Conservation (phyloP, 2,113 vertebrate species). For the Struthidea cinerea region DNA sequence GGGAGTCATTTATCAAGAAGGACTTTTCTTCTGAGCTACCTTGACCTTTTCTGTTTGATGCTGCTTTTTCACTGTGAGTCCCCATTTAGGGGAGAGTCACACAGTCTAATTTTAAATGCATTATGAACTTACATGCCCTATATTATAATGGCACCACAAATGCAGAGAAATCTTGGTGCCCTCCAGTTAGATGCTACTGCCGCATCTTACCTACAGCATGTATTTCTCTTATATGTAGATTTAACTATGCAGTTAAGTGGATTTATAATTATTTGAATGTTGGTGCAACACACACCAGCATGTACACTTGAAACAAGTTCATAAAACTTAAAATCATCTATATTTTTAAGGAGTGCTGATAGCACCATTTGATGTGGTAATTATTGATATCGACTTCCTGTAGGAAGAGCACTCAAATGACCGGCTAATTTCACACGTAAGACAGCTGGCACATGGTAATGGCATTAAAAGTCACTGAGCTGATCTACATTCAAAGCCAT, state of each 20-base stretch:
- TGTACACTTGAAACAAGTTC: neutral
- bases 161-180: neutral
- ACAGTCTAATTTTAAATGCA: neutral
- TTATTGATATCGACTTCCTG: conserved; percentile 15
- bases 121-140: neutral
- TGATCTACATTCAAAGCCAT: conserved; percentile 53
- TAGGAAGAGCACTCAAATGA: neutral
- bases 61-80: neutral
- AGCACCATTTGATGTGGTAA: neutral
- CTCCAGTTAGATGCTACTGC: neutral
- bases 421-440: conserved; percentile 14
- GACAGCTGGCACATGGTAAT: conserved; percentile 39
- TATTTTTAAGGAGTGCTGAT: neutral
- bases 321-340: neutral
- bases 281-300: neutral
- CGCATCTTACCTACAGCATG: neutral
- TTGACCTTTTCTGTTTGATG: conserved; percentile 11
- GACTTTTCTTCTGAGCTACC: neutral
- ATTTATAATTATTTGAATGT: neutral
- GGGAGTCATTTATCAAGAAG: conserved; percentile 24
- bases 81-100: neutral
- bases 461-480: conserved; percentile 39
- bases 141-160: neutral
- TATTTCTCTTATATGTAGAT: neutral
- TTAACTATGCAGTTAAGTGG: neutral